Percentiles rank a stretch among this genome's conserved stretches.
Evolutionary conservation across 2,797 vertebrate genomes (phyloP).

Genomic region (Echeneis naucrates): DNA sequence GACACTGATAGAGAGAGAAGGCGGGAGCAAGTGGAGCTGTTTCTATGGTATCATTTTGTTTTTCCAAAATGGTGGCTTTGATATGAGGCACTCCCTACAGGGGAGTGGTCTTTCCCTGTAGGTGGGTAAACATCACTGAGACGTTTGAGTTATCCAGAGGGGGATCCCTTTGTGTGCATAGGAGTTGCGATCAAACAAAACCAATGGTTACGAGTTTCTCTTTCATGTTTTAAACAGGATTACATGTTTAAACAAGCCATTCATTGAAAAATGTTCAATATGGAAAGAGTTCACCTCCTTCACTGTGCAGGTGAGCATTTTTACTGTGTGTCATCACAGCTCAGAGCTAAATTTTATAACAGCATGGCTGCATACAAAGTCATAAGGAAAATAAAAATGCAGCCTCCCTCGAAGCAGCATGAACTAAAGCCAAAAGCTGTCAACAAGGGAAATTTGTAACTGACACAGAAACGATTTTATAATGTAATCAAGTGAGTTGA

Average conservation of each 20-base stretch:
- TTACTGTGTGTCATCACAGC: neutral
- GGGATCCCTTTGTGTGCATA: slow-evolving; percentile 65
- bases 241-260: slow-evolving; percentile 67
- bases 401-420: neutral
- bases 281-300: slow-evolving; percentile 26
- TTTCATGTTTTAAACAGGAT: slow-evolving; percentile 52
- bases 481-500: slow-evolving; percentile 4
- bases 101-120: slow-evolving; percentile 52
- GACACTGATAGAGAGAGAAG: neutral
- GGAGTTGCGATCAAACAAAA: slow-evolving; percentile 72
- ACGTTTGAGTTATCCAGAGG: slow-evolving; percentile 75
- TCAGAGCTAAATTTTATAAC: slow-evolving; percentile 1
- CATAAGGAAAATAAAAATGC: slow-evolving; percentile 12
- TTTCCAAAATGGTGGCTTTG: slow-evolving; percentile 71
- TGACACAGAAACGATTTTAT: slow-evolving; percentile 1
- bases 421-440: neutral
- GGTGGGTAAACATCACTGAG: slow-evolving; percentile 71
- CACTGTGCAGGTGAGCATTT: slow-evolving; percentile 16
- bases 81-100: slow-evolving; percentile 67
- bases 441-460: slow-evolving; percentile 21
- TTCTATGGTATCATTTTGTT: slow-evolving; percentile 72
- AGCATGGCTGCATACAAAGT: neutral
- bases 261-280: slow-evolving; percentile 10
- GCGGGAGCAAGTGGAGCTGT: slow-evolving; percentile 11
- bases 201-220: slow-evolving; percentile 53